These are phyloP conservation scores for Asteroscopus sphinx DNA, from an alignment of 2,888 invertebrate genomes.

Conservation along the genomic window DNA sequence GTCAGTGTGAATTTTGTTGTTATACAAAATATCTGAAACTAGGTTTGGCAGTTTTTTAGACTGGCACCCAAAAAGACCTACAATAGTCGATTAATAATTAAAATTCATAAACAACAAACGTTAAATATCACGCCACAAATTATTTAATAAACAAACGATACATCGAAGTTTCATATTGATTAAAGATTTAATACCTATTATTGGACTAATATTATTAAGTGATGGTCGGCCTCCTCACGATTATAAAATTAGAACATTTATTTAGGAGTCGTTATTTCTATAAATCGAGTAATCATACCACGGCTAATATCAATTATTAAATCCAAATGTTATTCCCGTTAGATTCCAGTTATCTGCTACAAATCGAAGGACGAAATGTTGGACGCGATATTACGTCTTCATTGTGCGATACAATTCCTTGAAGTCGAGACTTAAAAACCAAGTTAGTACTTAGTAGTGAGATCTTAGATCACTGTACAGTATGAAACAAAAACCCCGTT, in stretches of 20 bases:
- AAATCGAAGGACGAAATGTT: conserved; percentile 51
- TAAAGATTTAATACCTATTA: conserved; percentile 18
- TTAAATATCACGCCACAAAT: conserved; percentile 34
- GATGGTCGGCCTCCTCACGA: conserved; percentile 6
- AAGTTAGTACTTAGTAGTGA: conserved; percentile 7
- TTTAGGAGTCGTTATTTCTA: conserved; percentile 14
- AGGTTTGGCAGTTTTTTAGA: conserved; percentile 53
- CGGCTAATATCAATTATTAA: not conserved
- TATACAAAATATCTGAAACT: conserved; percentile 44
- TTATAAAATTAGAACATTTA: conserved; percentile 9
- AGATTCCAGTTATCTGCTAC: conserved; percentile 25
- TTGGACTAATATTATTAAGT: conserved; percentile 4
- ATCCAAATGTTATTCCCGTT: conserved; percentile 4
- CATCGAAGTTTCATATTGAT: conserved; percentile 13
- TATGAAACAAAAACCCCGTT: too few species aligned
- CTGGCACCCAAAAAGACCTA: conserved; percentile 50
- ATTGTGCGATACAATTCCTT: conserved; percentile 23
- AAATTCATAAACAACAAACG: conserved; percentile 37
- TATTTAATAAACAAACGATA: conserved; percentile 23
- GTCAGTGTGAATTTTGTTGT: conserved; percentile 52
- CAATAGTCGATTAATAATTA: conserved; percentile 18
- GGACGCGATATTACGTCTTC: conserved; percentile 45
- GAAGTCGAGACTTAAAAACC: conserved; percentile 5
- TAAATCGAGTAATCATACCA: too few species aligned
- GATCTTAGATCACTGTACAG: conserved; percentile 21